Evolutionary conservation across 1,140 invertebrate species (phyloP), one percentile per base, ranked within the genome.

Genomic region (Ectropis grisescens): DNA sequence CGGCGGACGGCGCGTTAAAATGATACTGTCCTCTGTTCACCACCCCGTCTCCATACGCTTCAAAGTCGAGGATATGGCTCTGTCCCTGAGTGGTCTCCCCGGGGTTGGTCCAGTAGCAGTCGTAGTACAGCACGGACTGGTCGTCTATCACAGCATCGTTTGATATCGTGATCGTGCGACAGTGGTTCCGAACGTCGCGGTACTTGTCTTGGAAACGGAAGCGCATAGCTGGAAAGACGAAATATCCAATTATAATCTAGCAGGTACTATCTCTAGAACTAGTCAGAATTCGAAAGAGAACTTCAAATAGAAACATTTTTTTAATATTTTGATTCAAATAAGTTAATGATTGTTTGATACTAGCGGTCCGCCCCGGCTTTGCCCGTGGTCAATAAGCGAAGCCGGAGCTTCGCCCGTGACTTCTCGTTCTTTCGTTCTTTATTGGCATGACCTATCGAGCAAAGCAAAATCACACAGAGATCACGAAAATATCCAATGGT

Each of bases 41-140:
- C 4, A 46, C 55, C 11, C 27, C 35, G 23, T 69, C 58, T 0
- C 37, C 42, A 24, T 53, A 51, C 0, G 75, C 75, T 29, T 75
- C 71, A 39, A 80, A 80, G 41, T 80, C 75, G 2, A 80, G 44
- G 2, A 58, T 58, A 13, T 67, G 58, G 22, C 59, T 69, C 11
- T 60, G 60, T 1, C 62, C 64, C n/a, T n/a, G n/a, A n/a, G n/a
- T n/a, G n/a, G n/a, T n/a, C 14, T 57, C 61, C 3, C 49, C 58
- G 0, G 47, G 46, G 33, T 68, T 51, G 1, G 58, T 61, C 72
- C 70, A 78, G 31, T 75, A 80, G 25, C 75, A 80, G 24, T 80
- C 72, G 35, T 80, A 80, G 25, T 74, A 80, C 7, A 80, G 37
- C 11, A 80, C 59, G 0, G 75, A 78, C n/a, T 66, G 57, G 8